Percentiles rank a stretch among this genome's conserved stretches.
phyloP scores from a whole-genome alignment of 2,113 vertebrate species.

The Acanthochromis polyacanthus region DNA sequence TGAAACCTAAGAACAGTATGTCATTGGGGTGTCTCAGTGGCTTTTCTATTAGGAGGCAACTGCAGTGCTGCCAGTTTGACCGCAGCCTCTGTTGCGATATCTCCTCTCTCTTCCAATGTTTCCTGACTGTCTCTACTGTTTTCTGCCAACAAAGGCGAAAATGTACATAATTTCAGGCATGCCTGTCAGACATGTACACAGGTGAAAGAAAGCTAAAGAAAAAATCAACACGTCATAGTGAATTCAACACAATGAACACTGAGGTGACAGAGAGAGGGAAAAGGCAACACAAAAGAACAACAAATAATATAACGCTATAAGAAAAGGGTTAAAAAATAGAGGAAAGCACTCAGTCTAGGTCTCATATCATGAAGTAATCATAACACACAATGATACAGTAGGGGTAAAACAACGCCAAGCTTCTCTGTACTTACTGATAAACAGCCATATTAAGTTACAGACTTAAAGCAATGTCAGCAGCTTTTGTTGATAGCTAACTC shows the following conservation, averaged over 20 bases:
- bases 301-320: background rate
- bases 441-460: background rate
- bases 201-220: background rate
- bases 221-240: background rate
- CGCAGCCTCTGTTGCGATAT: slow-evolving; percentile 13
- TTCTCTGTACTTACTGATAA: background rate
- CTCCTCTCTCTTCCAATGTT: slow-evolving; percentile 6
- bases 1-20: background rate
- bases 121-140: background rate
- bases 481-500: background rate
- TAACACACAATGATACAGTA: too few relatives aligned
- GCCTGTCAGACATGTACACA: background rate
- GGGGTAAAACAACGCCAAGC: background rate
- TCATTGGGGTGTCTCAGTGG: background rate
- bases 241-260: background rate
- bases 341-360: too few relatives aligned
- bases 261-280: background rate
- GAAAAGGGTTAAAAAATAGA: background rate
- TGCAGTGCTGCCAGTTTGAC: slow-evolving; percentile 13
- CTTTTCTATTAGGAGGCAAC: background rate
- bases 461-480: background rate
- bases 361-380: too few relatives aligned
- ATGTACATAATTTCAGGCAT: background rate
- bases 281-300: background rate
- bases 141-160: background rate